These are phyloP conservation scores for Rhynchotus rufescens DNA, from an alignment of 2,797 vertebrate species.

Conservation along the genomic window DNA sequence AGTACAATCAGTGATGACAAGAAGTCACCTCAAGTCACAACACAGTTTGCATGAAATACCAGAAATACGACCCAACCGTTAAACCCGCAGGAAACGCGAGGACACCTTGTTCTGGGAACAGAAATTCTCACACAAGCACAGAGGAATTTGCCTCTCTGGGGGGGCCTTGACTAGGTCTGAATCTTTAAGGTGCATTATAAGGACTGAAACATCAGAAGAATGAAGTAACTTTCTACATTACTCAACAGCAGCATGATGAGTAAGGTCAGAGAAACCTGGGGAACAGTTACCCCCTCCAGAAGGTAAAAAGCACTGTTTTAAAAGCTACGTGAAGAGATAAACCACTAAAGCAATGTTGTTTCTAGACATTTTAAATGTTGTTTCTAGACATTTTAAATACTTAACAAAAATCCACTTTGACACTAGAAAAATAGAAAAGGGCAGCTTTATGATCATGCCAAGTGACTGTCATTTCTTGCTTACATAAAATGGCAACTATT, in stretches of 20 bases:
- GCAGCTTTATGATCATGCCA: background rate
- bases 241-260: background rate
- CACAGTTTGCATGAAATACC: background rate
- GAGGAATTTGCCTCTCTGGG: background rate
- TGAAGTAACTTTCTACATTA: background rate
- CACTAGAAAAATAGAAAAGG: background rate
- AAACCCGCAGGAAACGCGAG: background rate
- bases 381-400: background rate
- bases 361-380: background rate
- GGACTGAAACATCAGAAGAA: conserved; percentile 14
- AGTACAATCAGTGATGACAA: background rate
- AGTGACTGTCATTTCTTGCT: background rate
- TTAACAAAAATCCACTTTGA: background rate
- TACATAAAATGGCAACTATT: background rate
- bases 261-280: background rate
- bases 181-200: background rate
- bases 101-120: background rate
- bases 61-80: background rate
- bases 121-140: fast-evolving
- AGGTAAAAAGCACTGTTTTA: background rate
- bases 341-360: background rate
- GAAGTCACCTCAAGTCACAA: background rate
- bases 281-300: background rate
- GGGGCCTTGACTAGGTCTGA: background rate
- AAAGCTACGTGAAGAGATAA: background rate